These are phyloP conservation scores for Myrmecobius fasciatus DNA, from an alignment of 2,113 vertebrate genomes.

Conservation along the genomic window DNA sequence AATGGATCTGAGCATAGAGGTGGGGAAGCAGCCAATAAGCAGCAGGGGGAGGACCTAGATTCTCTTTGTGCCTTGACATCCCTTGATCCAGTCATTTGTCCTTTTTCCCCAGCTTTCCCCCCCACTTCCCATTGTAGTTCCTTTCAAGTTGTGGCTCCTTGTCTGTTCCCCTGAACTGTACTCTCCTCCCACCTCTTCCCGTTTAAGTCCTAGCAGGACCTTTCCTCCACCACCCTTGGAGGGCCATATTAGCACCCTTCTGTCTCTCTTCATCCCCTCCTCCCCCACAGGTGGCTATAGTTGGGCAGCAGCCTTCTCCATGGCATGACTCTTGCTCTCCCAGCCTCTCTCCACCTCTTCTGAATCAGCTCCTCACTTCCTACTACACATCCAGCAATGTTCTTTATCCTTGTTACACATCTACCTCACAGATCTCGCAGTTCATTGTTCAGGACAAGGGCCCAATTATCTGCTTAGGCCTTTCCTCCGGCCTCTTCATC, in stretches of 20 bases:
- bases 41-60: not conserved
- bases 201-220: not conserved
- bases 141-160: not conserved
- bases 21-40: not conserved
- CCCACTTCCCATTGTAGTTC: not conserved
- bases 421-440: slow-evolving; percentile 68
- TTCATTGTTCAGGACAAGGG: slow-evolving; percentile 19
- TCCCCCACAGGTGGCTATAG: not conserved
- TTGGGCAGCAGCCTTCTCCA: too few species aligned
- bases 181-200: not conserved
- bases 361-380: slow-evolving; percentile 16
- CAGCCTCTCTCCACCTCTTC: not conserved
- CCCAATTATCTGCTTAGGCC: slow-evolving; percentile 16
- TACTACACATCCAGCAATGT: not conserved
- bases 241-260: not conserved
- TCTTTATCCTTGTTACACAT: slow-evolving; percentile 54
- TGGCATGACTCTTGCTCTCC: not conserved
- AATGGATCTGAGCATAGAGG: not conserved
- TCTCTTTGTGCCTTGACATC: slow-evolving; percentile 11
- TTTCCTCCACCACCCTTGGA: slow-evolving; percentile 9
- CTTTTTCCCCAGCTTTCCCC: not conserved
- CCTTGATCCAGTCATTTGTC: not conserved
- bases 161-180: not conserved
- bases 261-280: not conserved
- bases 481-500: not conserved